Evolutionary conservation across 2,797 vertebrate genomes (phyloP).

Genomic region (Dicrostonyx torquatus): DNA sequence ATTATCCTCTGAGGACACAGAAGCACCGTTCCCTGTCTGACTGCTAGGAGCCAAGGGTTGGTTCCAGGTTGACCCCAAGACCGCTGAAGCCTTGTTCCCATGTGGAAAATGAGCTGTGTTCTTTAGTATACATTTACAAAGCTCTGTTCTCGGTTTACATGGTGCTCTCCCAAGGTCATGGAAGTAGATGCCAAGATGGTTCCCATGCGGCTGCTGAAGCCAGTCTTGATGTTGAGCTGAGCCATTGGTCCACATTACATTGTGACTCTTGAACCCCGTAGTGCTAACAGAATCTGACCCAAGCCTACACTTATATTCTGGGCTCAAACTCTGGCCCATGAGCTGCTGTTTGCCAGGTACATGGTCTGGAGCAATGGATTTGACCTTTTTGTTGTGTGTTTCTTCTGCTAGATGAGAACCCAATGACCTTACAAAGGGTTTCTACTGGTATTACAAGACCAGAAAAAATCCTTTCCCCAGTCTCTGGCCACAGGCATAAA

Average conservation of each 20-base stretch:
- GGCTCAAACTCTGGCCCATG: neutral
- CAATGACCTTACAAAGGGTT: neutral
- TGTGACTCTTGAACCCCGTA: neutral
- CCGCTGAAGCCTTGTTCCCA: rapidly evolving
- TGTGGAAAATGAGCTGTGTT: neutral
- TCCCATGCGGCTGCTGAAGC: neutral
- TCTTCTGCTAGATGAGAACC: neutral
- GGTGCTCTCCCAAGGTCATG: neutral
- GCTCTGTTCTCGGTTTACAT: rapidly evolving
- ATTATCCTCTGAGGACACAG: rapidly evolving
- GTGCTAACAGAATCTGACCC: neutral
- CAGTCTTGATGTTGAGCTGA: neutral
- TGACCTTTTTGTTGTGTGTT: neutral
- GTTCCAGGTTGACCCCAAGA: neutral
- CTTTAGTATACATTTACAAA: neutral
- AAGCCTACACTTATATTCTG: neutral
- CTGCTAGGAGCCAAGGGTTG: neutral
- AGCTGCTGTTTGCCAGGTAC: neutral
- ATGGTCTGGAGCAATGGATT: neutral
- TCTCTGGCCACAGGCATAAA: neutral
- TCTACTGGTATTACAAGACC: neutral
- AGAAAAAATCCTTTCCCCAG: neutral
- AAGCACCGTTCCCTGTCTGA: neutral
- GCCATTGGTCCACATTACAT: rapidly evolving
- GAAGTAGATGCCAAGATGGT: neutral